phyloP scores from a whole-genome alignment of 2,888 invertebrate genomes.

The Dioctria linearis region DNA sequence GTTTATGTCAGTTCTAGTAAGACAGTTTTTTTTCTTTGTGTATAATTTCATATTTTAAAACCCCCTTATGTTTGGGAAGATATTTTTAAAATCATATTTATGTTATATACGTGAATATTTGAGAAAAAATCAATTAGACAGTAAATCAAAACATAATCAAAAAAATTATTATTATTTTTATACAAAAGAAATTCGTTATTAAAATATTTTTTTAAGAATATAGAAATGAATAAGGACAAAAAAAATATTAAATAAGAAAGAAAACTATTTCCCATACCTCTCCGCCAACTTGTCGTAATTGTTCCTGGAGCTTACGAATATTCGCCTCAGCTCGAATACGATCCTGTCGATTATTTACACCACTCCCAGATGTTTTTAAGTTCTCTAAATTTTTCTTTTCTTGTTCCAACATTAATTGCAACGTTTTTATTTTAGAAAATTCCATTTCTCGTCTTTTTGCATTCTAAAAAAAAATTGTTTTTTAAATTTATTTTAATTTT shows the following conservation, averaged over 20 bases:
- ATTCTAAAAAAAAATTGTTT: constrained; percentile 73
- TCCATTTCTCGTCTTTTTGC: constrained; percentile 90
- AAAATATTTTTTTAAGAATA: not conserved
- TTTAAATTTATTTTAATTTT: not conserved
- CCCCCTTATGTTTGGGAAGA: not conserved
- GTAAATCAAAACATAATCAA: constrained; percentile 19
- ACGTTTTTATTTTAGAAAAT: constrained; percentile 85
- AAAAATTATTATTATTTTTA: constrained; percentile 26
- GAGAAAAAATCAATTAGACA: constrained; percentile 8
- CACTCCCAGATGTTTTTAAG: constrained; percentile 74
- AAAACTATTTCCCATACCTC: constrained; percentile 66
- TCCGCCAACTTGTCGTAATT: constrained; percentile 70
- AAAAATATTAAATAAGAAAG: too few species aligned
- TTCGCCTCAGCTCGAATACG: constrained; percentile 67
- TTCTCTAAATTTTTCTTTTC: constrained; percentile 87
- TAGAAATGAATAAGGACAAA: not conserved
- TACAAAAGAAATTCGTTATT: constrained; percentile 9
- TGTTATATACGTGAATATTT: constrained; percentile 47
- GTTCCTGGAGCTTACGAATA: constrained; percentile 69
- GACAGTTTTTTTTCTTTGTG: not conserved
- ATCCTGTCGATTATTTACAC: constrained; percentile 65
- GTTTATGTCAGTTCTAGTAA: constrained; percentile 16
- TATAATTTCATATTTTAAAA: constrained; percentile 26
- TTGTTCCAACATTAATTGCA: constrained; percentile 91
- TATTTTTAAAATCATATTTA: constrained; percentile 17